Evolutionary conservation across 2,113 vertebrate genomes (phyloP).

Genomic region (Eurystomus gularis): DNA sequence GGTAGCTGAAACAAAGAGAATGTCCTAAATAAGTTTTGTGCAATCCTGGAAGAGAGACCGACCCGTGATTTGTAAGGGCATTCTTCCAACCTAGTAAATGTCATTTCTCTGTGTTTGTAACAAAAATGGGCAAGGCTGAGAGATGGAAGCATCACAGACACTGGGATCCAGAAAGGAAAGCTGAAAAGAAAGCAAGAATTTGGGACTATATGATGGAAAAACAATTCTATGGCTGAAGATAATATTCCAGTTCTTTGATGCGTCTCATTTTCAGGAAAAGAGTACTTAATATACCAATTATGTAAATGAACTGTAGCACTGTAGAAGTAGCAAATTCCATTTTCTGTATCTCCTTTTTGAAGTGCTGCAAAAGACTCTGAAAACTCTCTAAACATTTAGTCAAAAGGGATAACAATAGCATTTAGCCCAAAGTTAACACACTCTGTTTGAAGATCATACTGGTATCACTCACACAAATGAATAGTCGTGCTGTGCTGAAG

Average conservation of each 20-base stretch:
- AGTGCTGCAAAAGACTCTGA: not conserved
- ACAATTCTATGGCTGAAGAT: not conserved
- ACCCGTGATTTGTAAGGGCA: not conserved
- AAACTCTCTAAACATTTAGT: not conserved
- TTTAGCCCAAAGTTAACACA: constrained; percentile 1
- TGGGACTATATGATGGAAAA: not conserved
- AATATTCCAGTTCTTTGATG: not conserved
- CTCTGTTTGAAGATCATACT: constrained; percentile 10
- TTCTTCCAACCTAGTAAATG: not conserved
- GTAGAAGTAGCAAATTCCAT: not conserved
- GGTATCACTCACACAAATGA: not conserved
- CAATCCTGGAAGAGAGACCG: not conserved
- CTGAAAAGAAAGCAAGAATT: not conserved
- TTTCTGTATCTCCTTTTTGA: constrained; percentile 7
- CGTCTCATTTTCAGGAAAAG: not conserved
- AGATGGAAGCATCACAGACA: not conserved
- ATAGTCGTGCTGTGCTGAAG: not conserved
- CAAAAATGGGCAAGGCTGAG: not conserved
- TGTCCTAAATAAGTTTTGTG: not conserved
- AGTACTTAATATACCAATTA: not conserved
- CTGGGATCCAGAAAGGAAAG: not conserved
- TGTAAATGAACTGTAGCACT: not conserved
- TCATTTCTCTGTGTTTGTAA: not conserved
- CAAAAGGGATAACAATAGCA: not conserved
- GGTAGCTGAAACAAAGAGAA: not conserved